phyloP scores from a whole-genome alignment of 2,888 invertebrate species.

The Thereva nobilitata region DNA sequence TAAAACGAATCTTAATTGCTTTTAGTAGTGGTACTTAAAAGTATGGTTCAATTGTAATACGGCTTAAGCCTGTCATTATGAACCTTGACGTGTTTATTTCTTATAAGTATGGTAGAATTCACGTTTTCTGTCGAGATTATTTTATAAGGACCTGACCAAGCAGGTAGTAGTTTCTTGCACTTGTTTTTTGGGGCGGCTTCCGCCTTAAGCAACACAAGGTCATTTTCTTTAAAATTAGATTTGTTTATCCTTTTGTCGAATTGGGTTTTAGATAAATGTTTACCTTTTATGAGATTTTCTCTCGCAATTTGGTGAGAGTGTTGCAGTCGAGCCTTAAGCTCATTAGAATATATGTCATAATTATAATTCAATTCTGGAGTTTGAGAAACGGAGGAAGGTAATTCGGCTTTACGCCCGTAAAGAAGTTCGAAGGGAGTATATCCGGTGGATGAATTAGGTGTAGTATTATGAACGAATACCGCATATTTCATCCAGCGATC shows the following conservation, averaged over 20 bases:
- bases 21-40: too few relatives aligned
- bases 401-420: not conserved
- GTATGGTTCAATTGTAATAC: not conserved
- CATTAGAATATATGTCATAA: not conserved
- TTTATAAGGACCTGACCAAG: constrained; percentile 2
- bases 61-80: not conserved
- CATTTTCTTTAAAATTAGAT: not conserved
- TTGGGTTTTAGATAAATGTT: not conserved
- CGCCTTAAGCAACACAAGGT: not conserved
- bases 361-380: not conserved
- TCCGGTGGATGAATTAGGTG: not conserved
- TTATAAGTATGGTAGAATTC: not conserved
- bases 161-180: not conserved
- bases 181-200: not conserved
- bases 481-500: not conserved
- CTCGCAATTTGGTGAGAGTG: not conserved
- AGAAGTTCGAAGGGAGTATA: constrained; percentile 8
- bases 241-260: not conserved
- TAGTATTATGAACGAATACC: not conserved
- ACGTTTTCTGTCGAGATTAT: not conserved
- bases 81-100: too few relatives aligned
- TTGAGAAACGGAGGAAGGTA: not conserved
- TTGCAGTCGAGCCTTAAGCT: not conserved
- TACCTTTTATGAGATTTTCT: not conserved
- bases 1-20: too few relatives aligned